Evolutionary conservation across 2,113 vertebrate species (phyloP), one percentile per base, ranked within the genome.

Genomic region (Nyctibius bracteatus): DNA sequence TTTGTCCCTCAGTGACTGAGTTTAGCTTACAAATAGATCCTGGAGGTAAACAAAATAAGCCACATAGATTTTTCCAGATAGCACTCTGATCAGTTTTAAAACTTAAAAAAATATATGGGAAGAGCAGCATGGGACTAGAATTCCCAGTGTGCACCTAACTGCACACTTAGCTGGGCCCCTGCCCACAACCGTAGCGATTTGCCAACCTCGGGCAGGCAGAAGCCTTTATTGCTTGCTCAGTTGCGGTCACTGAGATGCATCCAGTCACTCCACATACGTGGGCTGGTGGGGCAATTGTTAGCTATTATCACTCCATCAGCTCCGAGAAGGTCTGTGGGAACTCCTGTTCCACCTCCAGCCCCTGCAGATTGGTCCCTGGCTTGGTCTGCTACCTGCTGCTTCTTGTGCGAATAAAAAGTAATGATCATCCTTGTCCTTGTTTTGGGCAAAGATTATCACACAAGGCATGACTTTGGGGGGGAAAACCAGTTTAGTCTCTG

Each of bases 1-100:
- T 92, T 95, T 84, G 54, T 78, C 66, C 33, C 72, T 84, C 66
- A 78, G 81, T 46, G 73, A 61, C 75, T 78, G 81, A 74, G 75
- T 81, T 83, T 80, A 86, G 37, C 73, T 87, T 79, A 92, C 55
- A 82, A 82, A 68, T 6, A 92, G 81, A 68, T 77, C 66, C 70
- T 75, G 3, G 1, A 77, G 58, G 77, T 77, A 92, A 85, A 91
- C 70, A 91, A 89, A 89, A 37, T 46, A 58, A 81, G 62, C 41
- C 14, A 37, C 19, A 22, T 1, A 86, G 57, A 72, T 81, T 80
- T n/a, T 86, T 82, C 81, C 65, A 84, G 58, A 87, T 10, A 85
- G 52, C 31, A 30, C 41, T 81, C 55, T 23, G 28, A 93, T 68
- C 37, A 20, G 41, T 49, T 94, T 84, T 65, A 89, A 74, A 88